Percentiles rank a stretch among this genome's conserved stretches.
phyloP scores from a whole-genome alignment of 2,888 invertebrate species.

The Tinea pellionella region DNA sequence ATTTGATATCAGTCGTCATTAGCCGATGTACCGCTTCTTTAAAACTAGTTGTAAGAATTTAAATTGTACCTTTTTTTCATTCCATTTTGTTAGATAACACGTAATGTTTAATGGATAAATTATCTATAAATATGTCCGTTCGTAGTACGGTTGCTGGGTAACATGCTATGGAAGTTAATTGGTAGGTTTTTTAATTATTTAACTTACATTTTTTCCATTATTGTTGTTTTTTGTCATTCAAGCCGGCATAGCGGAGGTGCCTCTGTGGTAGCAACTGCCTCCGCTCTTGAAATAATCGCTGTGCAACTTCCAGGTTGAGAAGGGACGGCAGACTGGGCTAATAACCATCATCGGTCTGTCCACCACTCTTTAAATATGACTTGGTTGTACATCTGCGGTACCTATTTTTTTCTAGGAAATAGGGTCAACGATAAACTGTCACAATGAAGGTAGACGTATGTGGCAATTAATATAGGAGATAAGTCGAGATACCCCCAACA shows the following conservation, averaged over 20 bases:
- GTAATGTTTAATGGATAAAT: background rate
- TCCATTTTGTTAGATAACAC: background rate
- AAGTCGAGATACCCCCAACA: background rate
- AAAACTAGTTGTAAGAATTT: background rate
- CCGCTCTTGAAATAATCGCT: too few species aligned
- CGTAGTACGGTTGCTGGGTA: background rate
- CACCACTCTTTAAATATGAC: too few species aligned
- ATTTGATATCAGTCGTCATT: background rate
- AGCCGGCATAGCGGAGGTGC: too few species aligned
- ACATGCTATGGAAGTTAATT: background rate
- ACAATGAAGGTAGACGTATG: slow-evolving; percentile 7
- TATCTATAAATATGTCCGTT: background rate
- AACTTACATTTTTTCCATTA: too few species aligned
- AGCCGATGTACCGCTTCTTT: background rate
- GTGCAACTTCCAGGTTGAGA: too few species aligned
- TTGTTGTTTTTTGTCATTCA: too few species aligned
- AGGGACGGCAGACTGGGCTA: too few species aligned
- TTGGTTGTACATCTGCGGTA: too few species aligned
- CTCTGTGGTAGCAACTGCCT: too few species aligned
- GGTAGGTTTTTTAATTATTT: background rate
- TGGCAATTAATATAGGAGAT: slow-evolving; percentile 4
- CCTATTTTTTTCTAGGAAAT: background rate
- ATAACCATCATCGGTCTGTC: too few species aligned
- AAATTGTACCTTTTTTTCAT: background rate
- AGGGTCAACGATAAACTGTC: background rate